Percentiles rank a stretch among this genome's conserved stretches.
phyloP scores from a whole-genome alignment of 2,888 invertebrate genomes.

The Drosophila antonietae region DNA sequence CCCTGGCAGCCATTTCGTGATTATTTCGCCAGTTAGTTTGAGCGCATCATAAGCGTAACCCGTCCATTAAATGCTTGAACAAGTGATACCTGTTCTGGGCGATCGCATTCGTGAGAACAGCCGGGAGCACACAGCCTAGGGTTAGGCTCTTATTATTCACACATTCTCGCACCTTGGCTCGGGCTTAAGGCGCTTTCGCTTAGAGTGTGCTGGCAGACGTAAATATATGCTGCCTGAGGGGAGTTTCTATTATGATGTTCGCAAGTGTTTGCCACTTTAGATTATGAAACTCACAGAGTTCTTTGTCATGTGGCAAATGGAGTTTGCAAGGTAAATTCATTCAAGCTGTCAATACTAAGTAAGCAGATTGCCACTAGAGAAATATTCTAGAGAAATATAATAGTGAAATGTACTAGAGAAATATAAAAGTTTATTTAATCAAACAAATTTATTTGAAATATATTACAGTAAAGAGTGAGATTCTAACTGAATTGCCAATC shows the following conservation, averaged over 20 bases:
- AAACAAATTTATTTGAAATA: too few species aligned
- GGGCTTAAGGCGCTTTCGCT: neutral
- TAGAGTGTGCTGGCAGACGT: neutral
- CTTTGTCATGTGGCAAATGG: neutral
- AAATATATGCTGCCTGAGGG: neutral
- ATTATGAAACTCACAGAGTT: conserved; percentile 18
- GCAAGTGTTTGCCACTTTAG: conserved; percentile 5
- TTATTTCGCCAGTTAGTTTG: conserved; percentile 30
- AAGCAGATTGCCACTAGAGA: neutral
- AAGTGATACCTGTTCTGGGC: conserved; percentile 60
- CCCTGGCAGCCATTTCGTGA: conserved; percentile 38
- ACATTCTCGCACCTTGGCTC: conserved; percentile 3
- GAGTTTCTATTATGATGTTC: neutral
- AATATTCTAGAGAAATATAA: too few species aligned
- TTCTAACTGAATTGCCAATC: too few species aligned
- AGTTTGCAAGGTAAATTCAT: neutral
- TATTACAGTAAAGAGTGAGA: too few species aligned
- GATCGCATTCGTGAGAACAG: conserved; percentile 40
- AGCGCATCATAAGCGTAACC: neutral
- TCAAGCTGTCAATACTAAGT: neutral
- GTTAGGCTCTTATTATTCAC: conserved; percentile 8
- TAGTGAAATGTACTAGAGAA: too few species aligned
- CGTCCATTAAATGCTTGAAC: conserved; percentile 39
- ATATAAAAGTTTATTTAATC: too few species aligned
- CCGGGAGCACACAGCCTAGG: neutral